phyloP scores from a whole-genome alignment of 2,888 invertebrate species.

The Athalia cordata region DNA sequence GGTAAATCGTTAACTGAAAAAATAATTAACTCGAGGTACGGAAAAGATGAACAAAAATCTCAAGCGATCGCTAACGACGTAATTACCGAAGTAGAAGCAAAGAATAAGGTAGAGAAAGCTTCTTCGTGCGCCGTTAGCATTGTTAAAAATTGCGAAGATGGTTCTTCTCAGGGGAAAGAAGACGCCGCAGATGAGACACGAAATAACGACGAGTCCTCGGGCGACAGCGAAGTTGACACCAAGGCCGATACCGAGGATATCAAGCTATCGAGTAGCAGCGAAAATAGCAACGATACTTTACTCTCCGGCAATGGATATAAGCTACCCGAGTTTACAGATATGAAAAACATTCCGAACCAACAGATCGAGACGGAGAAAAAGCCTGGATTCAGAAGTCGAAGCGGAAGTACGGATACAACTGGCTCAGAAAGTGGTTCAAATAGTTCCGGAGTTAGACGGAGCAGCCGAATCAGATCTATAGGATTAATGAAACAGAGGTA shows the following conservation, averaged over 20 bases:
- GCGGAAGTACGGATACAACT: constrained; percentile 71
- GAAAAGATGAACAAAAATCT: no score
- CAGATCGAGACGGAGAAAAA: constrained; percentile 65
- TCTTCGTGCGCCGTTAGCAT: no score
- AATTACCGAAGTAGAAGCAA: no score
- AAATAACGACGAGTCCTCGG: constrained; percentile 46
- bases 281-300: constrained; percentile 77
- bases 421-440: constrained; percentile 72
- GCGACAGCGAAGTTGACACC: constrained; percentile 64
- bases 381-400: constrained; percentile 66
- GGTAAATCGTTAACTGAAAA: no score
- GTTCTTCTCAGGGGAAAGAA: not conserved
- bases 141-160: not conserved
- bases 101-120: no score
- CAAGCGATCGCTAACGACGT: no score
- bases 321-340: constrained; percentile 58
- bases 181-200: not conserved
- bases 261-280: constrained; percentile 69
- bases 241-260: constrained; percentile 67
- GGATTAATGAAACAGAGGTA: constrained; percentile 80
- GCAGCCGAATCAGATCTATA: constrained; percentile 86
- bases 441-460: constrained; percentile 78
- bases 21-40: no score
- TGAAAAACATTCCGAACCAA: constrained; percentile 52
- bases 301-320: constrained; percentile 62